Conservation (phyloP, 2,888 invertebrate genomes). For the Acanthosepion esculentum region DNA sequence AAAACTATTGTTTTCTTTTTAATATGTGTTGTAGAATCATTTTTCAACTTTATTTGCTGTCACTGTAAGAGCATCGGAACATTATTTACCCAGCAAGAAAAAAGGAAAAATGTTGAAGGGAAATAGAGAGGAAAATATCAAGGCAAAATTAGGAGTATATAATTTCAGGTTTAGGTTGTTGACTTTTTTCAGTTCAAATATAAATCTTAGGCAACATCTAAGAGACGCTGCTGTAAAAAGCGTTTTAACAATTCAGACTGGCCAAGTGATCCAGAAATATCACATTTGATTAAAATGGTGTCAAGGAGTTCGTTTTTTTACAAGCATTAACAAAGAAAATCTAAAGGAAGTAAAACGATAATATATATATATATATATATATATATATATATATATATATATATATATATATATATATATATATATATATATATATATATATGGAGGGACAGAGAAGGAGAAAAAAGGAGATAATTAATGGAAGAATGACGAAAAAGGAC, state of each 20-base stretch:
- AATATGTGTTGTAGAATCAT: neutral
- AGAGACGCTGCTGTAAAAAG: neutral
- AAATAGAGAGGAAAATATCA: neutral
- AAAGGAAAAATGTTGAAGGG: neutral
- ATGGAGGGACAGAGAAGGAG: no score
- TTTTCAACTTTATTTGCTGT: constrained; percentile 18
- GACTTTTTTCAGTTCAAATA: neutral
- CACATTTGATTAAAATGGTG: neutral
- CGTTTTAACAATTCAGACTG: neutral
- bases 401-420: neutral
- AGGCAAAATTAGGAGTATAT: neutral
- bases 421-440: neutral
- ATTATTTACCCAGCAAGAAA: neutral
- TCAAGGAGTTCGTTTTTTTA: neutral
- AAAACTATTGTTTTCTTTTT: neutral
- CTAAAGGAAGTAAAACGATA: no score
- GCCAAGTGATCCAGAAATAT: neutral
- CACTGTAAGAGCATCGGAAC: neutral
- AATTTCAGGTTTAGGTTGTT: neutral
- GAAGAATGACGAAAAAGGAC: no score
- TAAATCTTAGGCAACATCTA: neutral
- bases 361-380: neutral
- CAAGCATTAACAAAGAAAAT: no score
- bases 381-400: neutral
- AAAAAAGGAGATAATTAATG: no score